These are phyloP conservation scores for Rhopilema esculentum DNA, from an alignment of 30 jellyfish, hydroid and myxozoan species.

Conservation along the genomic window DNA sequence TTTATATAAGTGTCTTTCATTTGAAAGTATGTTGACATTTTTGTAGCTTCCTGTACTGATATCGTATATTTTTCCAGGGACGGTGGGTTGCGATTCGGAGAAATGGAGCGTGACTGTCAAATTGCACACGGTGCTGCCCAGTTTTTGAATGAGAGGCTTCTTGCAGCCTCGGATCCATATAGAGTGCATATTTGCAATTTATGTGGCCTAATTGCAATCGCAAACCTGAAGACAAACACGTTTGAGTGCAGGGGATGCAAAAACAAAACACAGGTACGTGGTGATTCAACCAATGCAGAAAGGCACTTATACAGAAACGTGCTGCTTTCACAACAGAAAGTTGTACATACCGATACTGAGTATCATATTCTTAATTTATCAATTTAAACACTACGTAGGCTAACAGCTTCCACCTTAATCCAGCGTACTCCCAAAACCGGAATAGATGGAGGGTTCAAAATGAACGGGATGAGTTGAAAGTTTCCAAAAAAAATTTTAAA, in stretches of 20 bases:
- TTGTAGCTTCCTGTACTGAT: background rate
- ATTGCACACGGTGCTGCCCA: conserved; percentile 99
- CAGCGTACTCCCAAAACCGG: too few species aligned
- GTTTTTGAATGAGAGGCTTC: conserved; percentile 95
- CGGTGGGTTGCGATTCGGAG: conserved; percentile 99
- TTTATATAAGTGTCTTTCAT: background rate
- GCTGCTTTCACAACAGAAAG: background rate
- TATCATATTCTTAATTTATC: too few species aligned
- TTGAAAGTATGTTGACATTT: background rate
- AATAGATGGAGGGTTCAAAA: too few species aligned
- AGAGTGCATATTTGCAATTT: conserved; percentile 94
- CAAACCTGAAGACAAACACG: conserved; percentile 89
- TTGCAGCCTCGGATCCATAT: conserved; percentile 99
- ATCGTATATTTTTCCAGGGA: conserved; percentile 69
- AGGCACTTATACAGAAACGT: too few species aligned
- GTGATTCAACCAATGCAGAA: too few species aligned
- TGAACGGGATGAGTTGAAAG: too few species aligned
- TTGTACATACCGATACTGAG: too few species aligned
- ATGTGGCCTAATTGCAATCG: conserved; percentile 98
- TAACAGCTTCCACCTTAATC: too few species aligned
- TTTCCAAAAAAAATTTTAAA: too few species aligned
- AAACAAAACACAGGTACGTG: conserved; percentile 93
- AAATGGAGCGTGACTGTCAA: conserved; percentile 99
- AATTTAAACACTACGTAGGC: too few species aligned
- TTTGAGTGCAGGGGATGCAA: conserved; percentile 99